These are phyloP conservation scores for Apostichopus leukothele DNA, from an alignment of 53 echinoderm and acorn worm species.

Conservation along the genomic window DNA sequence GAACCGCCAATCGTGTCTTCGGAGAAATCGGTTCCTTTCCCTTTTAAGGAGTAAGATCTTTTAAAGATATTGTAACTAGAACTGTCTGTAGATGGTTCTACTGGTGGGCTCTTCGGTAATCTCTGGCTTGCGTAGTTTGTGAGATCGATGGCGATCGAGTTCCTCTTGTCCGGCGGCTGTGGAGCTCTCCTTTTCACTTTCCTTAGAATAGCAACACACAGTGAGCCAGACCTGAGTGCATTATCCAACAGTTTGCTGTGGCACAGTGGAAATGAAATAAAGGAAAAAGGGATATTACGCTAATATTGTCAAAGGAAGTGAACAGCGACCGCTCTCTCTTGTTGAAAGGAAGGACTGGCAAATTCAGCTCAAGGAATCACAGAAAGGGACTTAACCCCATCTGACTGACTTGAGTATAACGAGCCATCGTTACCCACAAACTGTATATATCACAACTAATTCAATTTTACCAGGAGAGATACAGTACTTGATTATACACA, in stretches of 20 bases:
- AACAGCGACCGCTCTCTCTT: not conserved
- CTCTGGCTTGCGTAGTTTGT: not conserved
- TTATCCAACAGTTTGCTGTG: conserved; percentile 86
- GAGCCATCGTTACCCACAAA: too few relatives aligned
- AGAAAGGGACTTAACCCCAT: not conserved
- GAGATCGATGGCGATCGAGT: not conserved
- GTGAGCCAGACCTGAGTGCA: conserved; percentile 78
- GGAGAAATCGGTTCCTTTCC: conserved; percentile 28
- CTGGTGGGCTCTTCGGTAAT: not conserved
- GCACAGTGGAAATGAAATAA: conserved; percentile 39
- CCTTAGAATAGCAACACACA: conserved; percentile 88
- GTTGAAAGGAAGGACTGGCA: not conserved
- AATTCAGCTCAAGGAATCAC: not conserved
- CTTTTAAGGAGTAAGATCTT: conserved; percentile 36
- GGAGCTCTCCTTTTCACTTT: conserved; percentile 94
- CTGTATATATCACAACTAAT: too few relatives aligned
- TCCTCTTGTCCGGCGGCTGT: conserved; percentile 63
- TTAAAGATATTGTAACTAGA: not conserved
- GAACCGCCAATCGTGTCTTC: not conserved
- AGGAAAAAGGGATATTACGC: not conserved
- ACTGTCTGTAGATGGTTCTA: not conserved
- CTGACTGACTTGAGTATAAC: too few relatives aligned
- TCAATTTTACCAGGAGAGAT: too few relatives aligned
- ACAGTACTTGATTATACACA: too few relatives aligned
- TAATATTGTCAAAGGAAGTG: conserved; percentile 30